A percentile compares a stretch with the other conserved stretches of the same genome.
Evolutionary conservation across 2,113 vertebrate genomes (phyloP).

Genomic region (Erythrocercus mccallii): DNA sequence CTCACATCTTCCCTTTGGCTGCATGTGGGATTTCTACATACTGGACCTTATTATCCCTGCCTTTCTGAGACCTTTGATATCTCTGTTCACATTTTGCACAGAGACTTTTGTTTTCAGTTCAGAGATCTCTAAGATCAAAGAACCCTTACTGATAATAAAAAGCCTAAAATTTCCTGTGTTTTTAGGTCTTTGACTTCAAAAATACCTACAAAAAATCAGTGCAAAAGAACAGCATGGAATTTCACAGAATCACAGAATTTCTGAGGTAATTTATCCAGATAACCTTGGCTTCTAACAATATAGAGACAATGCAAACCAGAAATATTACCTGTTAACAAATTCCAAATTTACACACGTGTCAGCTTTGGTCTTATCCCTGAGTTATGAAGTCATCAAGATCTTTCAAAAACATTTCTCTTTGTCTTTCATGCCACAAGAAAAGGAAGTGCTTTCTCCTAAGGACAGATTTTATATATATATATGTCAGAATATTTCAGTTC

Average conservation of each 20-base stretch:
- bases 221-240: neutral
- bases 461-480: neutral
- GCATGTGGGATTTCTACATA: neutral
- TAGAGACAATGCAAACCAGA: neutral
- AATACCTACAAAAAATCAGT: neutral
- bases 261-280: neutral
- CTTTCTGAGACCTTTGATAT: neutral
- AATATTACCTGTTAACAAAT: neutral
- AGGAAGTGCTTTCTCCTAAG: neutral
- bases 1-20: neutral
- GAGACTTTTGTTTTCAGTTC: slow-evolving; percentile 14
- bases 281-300: neutral
- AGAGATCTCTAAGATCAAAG: neutral
- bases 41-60: neutral
- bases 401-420: neutral
- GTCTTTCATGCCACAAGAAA: neutral
- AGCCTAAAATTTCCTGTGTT: neutral
- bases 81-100: neutral
- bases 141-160: neutral
- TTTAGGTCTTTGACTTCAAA: neutral
- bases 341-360: neutral
- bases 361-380: neutral
- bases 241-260: neutral
- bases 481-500: neutral
- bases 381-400: neutral